Evolutionary conservation across 1,140 invertebrate species (phyloP).

Genomic region (silkworm (Bombyx mori)): ASM3026992v2 NC_085113.1:6513001-6513500

Average conservation of each 20-base stretch:
- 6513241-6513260: slow-evolving; percentile 20
- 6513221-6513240: slow-evolving; percentile 18
- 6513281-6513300: no score
- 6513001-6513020: slow-evolving; percentile 66
- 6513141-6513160: no score
- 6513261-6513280: neutral
- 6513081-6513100: neutral
- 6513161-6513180: no score
- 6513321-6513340: slow-evolving; percentile 33
- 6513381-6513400: slow-evolving; percentile 1
- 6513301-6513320: slow-evolving; percentile 2
- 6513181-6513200: neutral
- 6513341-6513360: slow-evolving; percentile 20
- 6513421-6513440: no score
- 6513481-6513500: no score
- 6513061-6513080: slow-evolving; percentile 44
- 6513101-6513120: neutral
- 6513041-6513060: slow-evolving; percentile 55
- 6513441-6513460: no score
- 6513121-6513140: no score
- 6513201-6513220: neutral
- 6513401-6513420: no score
- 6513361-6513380: slow-evolving; percentile 22
- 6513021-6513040: slow-evolving; percentile 57
- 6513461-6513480: no score